Base-by-base conservation (phyloP, 2,888 invertebrate species). In the Dione vanillae region DNA sequence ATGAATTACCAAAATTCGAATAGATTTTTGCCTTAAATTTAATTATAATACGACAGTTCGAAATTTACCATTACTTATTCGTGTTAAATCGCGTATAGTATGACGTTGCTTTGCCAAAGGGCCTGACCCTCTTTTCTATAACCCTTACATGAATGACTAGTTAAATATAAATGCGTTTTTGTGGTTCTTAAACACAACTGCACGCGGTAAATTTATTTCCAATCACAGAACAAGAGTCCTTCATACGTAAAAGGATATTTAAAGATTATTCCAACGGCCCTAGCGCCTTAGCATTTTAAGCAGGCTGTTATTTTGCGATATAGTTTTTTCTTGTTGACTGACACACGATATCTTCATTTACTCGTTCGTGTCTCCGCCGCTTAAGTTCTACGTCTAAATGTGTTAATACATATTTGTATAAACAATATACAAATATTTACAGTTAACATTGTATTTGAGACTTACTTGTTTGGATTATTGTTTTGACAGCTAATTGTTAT, bases 141-240 rank as follows among this genome's bases (percentile, higher is more conserved):
- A 61, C 41, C 43, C 43, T 45, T 61, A n/a, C 43, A 45, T 10
- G 43, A 45, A 20, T 45, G 61, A 45, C 43, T 43, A 35, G 27
- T n/a, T 45, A 43, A 45, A 61, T 61, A 27, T 27, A 45, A 59
- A 59, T 20, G 59, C n/a, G n/a, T 59, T 43, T 41, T 59, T 59
- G 59, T 43, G 59, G 59, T 41, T 43, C 41, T 27, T 59, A 59
- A 61, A 45, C 61, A 61, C 43, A 45, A 45, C 7, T n/a, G 11
- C 2, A 45, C 6, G 45, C 16, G 12, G 19, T 27, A 6, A 41
- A 27, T n/a, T 27, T 43, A 27, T 40, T 59, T 20, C 20, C n/a
- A 5, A 20, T 20, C 5, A n/a, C 19, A 59, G n/a, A 20, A 1
- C n/a, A 37, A 10, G n/a, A 37, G 54, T 54, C 2, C 14, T 14